phyloP scores from a whole-genome alignment of 37 sponge, comb jelly and placozoan genomes.

The Beroe ovata region DNA sequence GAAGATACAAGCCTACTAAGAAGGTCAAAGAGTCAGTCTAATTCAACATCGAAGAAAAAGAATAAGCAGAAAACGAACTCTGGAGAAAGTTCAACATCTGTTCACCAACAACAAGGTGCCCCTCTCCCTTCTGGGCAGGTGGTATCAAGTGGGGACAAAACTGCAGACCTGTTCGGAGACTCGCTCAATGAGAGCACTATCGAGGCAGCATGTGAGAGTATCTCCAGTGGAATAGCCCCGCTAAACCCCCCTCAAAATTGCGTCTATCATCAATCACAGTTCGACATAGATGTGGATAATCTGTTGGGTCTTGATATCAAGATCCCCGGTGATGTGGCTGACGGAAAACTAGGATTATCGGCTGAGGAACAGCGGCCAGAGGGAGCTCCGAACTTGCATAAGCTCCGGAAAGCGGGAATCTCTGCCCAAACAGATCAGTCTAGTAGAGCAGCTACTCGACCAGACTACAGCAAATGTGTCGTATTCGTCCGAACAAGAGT shows the following conservation, averaged over 20 bases:
- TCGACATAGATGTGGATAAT: constrained; percentile 9
- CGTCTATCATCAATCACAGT: neutral
- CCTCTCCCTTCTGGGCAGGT: no score
- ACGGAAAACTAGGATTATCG: neutral
- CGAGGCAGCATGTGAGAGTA: constrained; percentile 1
- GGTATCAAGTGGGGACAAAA: neutral
- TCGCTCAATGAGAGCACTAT: constrained; percentile 27
- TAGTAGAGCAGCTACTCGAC: neutral
- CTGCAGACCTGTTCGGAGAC: constrained; percentile 41
- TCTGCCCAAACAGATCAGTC: neutral
- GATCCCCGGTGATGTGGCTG: neutral
- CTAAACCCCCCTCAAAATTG: neutral
- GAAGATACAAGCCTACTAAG: neutral
- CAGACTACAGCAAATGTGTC: neutral
- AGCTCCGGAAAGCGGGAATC: neutral
- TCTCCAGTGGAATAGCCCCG: neutral
- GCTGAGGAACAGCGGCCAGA: neutral
- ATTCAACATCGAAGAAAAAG: no score
- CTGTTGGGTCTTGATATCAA: neutral
- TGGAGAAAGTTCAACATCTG: neutral
- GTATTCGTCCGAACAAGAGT: neutral
- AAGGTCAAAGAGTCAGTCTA: neutral
- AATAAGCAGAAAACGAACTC: neutral
- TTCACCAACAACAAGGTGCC: neutral
- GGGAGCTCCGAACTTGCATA: neutral